Evolutionary conservation across 2,113 vertebrate genomes (phyloP), one percentile per base, ranked within the genome.

Genomic region (Scytalopus superciliaris): DNA sequence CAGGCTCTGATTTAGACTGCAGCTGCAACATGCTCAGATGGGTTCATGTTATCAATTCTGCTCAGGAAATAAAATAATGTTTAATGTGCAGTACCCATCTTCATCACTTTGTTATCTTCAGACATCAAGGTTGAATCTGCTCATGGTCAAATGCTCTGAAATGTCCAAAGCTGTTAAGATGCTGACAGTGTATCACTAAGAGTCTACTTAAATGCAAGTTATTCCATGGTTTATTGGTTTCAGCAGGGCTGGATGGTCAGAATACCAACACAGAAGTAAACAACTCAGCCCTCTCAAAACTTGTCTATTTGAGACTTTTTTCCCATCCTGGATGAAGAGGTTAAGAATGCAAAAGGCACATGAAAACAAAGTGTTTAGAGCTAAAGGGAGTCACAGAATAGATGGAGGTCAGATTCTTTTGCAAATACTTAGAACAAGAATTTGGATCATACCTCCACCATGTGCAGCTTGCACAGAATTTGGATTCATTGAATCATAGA

Each of bases 51-150:
- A 82, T 42, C 76, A 72, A 93, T 96, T 97, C 95, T 90, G 53
- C 50, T 92, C 50, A 69, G 84, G 83, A 98, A 97, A 97, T 94
- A 97, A 97, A 98, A 96, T 89, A 96, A 94, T 93, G 93, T 95
- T 97, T 94, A 90, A 91, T 91, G 87, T 95, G 66, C 66, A 89
- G 91, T 74, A 86, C 82, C 77, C 87, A 93, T 75, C 42, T 60
- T 78, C 63, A 83, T 95, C 97, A 60, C 92, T 96, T 97, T 97
- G 96, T 96, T 97, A 90, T 70, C 49, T 96, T 93, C 53, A 96
- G 96, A 97, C 72, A 90, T 94, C 94, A 95, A 96, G 76, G 92
- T 87, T 94, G 95, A 95, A 76, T 96, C 78, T 91, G 66, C 59
- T 97, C 64, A 90, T 92, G 90, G 95, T 96, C 96, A 97, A 94